Conservation (phyloP, 2,888 invertebrate species). For the Drosophila hamatofila region DNA sequence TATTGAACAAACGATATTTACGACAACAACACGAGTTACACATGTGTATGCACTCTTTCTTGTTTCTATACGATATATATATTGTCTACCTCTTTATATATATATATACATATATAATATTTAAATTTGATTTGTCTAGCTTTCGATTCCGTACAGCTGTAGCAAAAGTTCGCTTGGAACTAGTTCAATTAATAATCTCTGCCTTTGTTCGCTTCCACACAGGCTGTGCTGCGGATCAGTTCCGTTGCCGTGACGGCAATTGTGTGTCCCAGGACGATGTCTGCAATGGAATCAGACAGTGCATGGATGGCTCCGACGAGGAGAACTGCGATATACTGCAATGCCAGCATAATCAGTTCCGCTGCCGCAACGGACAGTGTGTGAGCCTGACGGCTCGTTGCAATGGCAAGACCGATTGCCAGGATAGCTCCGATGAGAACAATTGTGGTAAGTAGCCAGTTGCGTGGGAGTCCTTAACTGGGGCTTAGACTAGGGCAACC, state of each 20-base stretch:
- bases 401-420: conserved; percentile 87
- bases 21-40: conserved; percentile 28
- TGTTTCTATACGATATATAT: conserved; percentile 2
- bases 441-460: conserved; percentile 86
- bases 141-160: conserved; percentile 34
- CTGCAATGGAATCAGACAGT: conserved; percentile 89
- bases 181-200: conserved; percentile 13
- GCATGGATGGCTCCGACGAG: conserved; percentile 90
- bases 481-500: conserved; percentile 6
- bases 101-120: not conserved
- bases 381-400: conserved; percentile 84
- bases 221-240: conserved; percentile 89
- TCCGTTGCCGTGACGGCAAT: conserved; percentile 89
- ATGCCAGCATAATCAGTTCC: conserved; percentile 83
- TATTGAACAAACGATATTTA: not conserved
- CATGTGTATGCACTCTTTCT: conserved; percentile 62
- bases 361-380: conserved; percentile 84
- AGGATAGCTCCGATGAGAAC: conserved; percentile 87
- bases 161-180: not conserved
- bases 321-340: conserved; percentile 85
- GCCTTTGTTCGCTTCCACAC: conserved; percentile 47
- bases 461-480: not conserved
- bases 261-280: conserved; percentile 88
- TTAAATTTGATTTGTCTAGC: conserved; percentile 7
- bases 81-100: not conserved